Base-by-base conservation (phyloP, 1,140 invertebrate species). In the Phortica variegata region DNA sequence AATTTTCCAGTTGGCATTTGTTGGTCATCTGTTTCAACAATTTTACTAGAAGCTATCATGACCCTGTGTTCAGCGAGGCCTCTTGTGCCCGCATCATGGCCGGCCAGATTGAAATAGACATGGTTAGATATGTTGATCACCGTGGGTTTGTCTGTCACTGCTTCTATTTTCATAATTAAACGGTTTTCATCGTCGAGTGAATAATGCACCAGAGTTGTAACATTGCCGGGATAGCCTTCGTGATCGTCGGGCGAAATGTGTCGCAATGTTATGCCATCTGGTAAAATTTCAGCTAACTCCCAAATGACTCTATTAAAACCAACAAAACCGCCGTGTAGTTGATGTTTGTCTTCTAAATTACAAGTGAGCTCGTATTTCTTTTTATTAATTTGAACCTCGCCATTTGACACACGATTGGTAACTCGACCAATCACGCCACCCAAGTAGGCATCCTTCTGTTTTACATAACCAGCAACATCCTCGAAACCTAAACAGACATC, bases 71-170 rank as follows among this genome's bases (percentile, higher is more conserved):
- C 84, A 49, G 87, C 83, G 1, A 91, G 49, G 52, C 84, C 84
- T 10, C 58, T 52, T 1, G 76, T 54, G 0, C 81, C 81, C 10
- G 57, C 37, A n/a, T 3, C 41, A 10, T 94, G 88, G 1, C 93
- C 93, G 43, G 85, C 90, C 16, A 98, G 75, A 78, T 97, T 98
- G 72, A 97, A 97, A 72, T 95, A 97, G 6, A 88, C 84, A 73
- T 97, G 93, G 77, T 95, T 95, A 0, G 91, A 91, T 23, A 97
- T 77, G 73, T 94, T 96, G 0, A 97, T 83, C 0, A 89, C 84
- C 0, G 93, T 95, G 2, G 87, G 80, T 68, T 87, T 88, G 0
- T 84, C 87, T 0, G 87, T 83, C 2, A 80, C 84, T 1, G 89
- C 87, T 52, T 81, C 80, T 73, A 90, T 91, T 9, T 85, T 78